Percentiles rank a stretch among this genome's conserved stretches.
phyloP scores from a whole-genome alignment of 2,888 invertebrate genomes.

The Brachypterus glaber region DNA sequence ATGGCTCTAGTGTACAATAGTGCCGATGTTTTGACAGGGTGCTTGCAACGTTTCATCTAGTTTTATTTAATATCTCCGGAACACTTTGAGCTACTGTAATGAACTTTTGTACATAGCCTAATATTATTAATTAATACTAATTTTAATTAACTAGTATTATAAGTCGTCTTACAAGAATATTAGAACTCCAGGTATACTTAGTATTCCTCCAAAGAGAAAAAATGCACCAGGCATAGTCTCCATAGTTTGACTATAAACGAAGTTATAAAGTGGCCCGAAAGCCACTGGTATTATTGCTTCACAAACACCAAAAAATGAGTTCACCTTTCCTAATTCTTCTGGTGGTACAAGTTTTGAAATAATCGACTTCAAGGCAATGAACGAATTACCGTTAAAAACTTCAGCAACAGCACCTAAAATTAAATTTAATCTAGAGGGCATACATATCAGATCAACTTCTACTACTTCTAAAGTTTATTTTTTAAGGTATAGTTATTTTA shows the following conservation, averaged over 20 bases:
- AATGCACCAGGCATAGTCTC: constrained; percentile 32
- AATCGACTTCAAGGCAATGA: constrained; percentile 48
- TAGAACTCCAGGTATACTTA: constrained; percentile 29
- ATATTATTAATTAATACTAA: constrained; percentile 8
- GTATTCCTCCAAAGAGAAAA: constrained; percentile 28
- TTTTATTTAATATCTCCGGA: no score
- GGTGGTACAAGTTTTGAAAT: constrained; percentile 48
- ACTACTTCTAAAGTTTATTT: no score
- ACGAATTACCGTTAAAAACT: constrained; percentile 39
- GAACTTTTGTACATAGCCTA: no score
- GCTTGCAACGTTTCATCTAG: no score
- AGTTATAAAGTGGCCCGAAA: constrained; percentile 34
- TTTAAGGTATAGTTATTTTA: no score
- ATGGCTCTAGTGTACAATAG: no score
- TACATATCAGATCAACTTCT: no score
- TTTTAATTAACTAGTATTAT: constrained; percentile 1
- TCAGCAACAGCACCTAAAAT: constrained; percentile 46
- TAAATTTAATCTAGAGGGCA: no score
- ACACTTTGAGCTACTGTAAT: no score
- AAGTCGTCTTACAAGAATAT: constrained; percentile 31
- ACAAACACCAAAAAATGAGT: constrained; percentile 33
- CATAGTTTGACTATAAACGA: constrained; percentile 30
- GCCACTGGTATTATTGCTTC: constrained; percentile 33
- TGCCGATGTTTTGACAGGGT: no score
- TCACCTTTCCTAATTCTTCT: constrained; percentile 50